Base-by-base conservation (phyloP, 2,888 invertebrate species). In the Bellardia bayeri region DNA sequence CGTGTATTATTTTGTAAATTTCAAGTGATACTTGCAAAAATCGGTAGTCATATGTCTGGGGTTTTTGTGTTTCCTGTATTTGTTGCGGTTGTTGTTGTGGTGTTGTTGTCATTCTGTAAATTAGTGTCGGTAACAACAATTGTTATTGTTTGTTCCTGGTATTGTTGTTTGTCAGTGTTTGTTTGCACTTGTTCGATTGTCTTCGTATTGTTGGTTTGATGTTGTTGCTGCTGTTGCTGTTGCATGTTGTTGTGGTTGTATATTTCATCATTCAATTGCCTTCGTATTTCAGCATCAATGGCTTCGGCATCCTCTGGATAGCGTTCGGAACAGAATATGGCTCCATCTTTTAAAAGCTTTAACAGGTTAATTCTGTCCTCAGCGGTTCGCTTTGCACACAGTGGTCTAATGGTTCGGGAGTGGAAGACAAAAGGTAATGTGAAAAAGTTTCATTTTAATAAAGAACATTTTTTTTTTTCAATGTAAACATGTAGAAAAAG, bases 291-390 rank as follows among this genome's bases (percentile, higher is more conserved):
- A 64, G 91, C 91, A 87, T 93, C 93, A 76, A 93, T 93, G 72
- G 92, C 93, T 89, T 93, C 93, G 14, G 93, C 93, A 88, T 93
- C 93, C 81, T 93, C 93, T 30, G 93, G 93, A 91, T 93, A 93
- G 13, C 93, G 92, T 89, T 93, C 93, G 23, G 93, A 93, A 87
- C 93, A 93, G 76, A 93, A 93, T 42, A 93, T 93, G 63, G 93
- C 93, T 6, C 93, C 93, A n/a, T 93, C 93, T 84, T 92, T 93
- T 9, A 93, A 97, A 90, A 97, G 94, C 94, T 97, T 97, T 91
- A 97, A 94, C 92, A 97, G 94, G 94, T 97, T 97, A 95, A 97
- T 95, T 74, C 97, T 97, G 94, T 97, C 97, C 94, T 97, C 97
- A 69, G 97, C 97, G 94, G 97, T 97, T 88, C 97, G 95, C 93